A percentile compares a stretch with the other conserved stretches of the same genome.
Evolutionary conservation across 2,797 vertebrate genomes (phyloP).

Genomic region (Pseudochirops cupreus): DNA sequence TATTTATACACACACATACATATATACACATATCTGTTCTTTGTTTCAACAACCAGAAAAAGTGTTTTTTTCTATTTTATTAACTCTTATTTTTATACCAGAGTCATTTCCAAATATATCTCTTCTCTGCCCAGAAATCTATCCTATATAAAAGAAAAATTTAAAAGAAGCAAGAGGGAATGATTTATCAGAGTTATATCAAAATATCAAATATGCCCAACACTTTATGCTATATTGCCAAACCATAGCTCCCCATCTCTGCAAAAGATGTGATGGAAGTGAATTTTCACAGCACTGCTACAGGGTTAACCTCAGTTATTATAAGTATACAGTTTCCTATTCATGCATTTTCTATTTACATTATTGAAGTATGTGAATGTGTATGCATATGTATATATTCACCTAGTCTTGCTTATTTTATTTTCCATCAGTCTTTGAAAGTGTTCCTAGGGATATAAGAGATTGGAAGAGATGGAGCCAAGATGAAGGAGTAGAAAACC

Average conservation of each 20-base stretch:
- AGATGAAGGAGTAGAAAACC: no score
- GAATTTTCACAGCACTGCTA: not conserved
- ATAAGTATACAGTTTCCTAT: not conserved
- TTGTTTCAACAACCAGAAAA: no score
- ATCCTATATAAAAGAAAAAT: not conserved
- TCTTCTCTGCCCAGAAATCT: not conserved
- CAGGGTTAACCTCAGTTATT: not conserved
- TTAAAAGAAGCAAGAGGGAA: not conserved
- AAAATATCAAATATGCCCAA: not conserved
- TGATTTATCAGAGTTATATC: not conserved
- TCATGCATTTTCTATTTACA: not conserved
- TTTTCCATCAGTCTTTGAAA: no score
- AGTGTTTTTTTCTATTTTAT: no score
- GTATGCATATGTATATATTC: no score
- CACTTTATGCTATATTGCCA: not conserved
- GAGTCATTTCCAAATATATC: no score
- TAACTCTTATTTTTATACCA: no score
- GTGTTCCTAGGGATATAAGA: no score
- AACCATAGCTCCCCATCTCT: not conserved
- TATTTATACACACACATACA: no score
- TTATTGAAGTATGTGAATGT: accelerated
- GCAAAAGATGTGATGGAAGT: not conserved
- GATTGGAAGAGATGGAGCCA: no score
- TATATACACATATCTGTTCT: no score
- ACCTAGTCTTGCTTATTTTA: no score